Evolutionary conservation across 2,888 invertebrate genomes (phyloP), one percentile per base, ranked within the genome.

Genomic region (Drosophila mercatorum): DNA sequence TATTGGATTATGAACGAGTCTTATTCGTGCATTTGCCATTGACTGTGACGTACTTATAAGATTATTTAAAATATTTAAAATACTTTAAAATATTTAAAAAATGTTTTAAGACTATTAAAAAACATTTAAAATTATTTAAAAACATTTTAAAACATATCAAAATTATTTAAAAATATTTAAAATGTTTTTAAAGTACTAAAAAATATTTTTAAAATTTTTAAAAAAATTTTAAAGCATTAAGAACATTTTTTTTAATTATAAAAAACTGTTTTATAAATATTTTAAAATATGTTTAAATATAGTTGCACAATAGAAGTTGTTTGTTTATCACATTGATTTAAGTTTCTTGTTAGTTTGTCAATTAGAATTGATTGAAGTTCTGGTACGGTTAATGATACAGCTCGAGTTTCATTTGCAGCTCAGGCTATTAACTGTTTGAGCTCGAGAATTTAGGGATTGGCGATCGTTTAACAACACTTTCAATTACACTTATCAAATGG

Each of bases 401-500:
- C 53, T 53, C 53, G 22, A 53, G 38, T 38, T 26, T 26, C 36
- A 10, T 10, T 26, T 12, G 26, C 3, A 11, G 46, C 36, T 28
- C 28, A 28, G 3, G 22, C 36, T 22, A 34, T 52, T 26, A 14
- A 40, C 2, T 6, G 14, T 0, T 38, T 38, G 14, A 53, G 38
- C 38, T 40, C 8, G 40, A 17, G 11, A 47, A 70, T 55, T 60
- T 49, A 53, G 26, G 61, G 51, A 46, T 70, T 58, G 70, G 38
- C 58, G 14, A 28, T 26, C 11, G 26, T 26, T 36, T 22, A 52
- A 41, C 51, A 59, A 28, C 40, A 41, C 10, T 36, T 46, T 43
- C 52, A 34, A 68, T 40, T 47, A 53, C 28, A 68, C 17, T 47
- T 62, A 61, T 76, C 51, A 59, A 22, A 49, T 62, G 55, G 55